phyloP scores from a whole-genome alignment of 2,113 vertebrate species.

The Azemiops feae region DNA sequence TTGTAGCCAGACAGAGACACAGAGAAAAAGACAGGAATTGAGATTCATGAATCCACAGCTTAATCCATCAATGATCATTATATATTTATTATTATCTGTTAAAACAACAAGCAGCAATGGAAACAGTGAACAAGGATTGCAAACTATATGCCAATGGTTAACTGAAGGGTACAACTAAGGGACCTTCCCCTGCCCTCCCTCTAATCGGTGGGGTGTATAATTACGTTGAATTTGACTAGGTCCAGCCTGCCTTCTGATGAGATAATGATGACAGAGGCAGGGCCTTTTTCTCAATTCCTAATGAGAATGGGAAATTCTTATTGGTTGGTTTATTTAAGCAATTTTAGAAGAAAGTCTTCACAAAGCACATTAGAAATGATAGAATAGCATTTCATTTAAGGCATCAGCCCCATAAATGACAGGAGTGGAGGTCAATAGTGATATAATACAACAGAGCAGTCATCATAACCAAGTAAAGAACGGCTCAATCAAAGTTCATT shows the following conservation, averaged over 20 bases:
- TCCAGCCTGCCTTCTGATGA: not conserved
- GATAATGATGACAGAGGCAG: not conserved
- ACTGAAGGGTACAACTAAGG: not conserved
- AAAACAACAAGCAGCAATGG: not conserved
- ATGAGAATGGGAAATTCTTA: not conserved
- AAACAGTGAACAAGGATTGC: too few species aligned
- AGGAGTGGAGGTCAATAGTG: not conserved
- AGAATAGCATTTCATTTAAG: not conserved
- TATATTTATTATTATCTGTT: conserved; percentile 2
- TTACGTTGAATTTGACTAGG: not conserved
- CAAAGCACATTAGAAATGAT: not conserved
- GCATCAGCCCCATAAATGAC: too few species aligned
- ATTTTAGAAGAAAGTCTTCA: not conserved
- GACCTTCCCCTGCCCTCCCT: not conserved
- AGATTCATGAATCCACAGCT: conserved; percentile 25
- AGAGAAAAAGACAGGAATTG: not conserved
- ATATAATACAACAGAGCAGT: not conserved
- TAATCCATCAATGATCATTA: conserved; percentile 23
- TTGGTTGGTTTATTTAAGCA: not conserved
- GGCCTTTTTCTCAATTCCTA: not conserved
- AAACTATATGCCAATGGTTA: not conserved
- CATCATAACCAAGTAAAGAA: not conserved
- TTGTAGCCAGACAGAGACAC: conserved; percentile 12
- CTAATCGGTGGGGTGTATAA: not conserved
- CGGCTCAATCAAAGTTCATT: not conserved